These are phyloP conservation scores for Strigops habroptila DNA, from an alignment of 2,113 vertebrate genomes.

Conservation along the genomic window DNA sequence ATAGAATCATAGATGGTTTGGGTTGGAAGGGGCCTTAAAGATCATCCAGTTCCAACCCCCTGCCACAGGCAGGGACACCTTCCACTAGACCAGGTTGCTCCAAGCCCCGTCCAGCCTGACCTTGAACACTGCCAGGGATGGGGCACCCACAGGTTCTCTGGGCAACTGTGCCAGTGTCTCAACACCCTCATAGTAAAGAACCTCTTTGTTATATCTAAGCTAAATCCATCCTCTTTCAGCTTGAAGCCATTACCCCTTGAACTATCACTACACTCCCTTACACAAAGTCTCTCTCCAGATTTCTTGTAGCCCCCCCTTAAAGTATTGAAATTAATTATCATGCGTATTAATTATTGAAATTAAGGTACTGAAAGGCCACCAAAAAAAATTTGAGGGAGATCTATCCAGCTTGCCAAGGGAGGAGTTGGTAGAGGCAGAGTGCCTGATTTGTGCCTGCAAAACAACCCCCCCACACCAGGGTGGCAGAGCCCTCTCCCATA, in stretches of 20 bases:
- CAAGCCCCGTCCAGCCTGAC: not conserved
- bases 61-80: not conserved
- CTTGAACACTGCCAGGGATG: not conserved
- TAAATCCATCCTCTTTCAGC: not conserved
- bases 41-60: not conserved
- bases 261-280: not conserved
- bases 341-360: not conserved
- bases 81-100: not conserved
- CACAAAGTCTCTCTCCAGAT: not conserved
- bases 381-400: not conserved
- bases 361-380: not conserved
- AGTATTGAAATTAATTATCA: not conserved
- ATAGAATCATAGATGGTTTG: not conserved
- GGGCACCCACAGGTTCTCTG: not conserved
- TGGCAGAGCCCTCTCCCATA: not conserved
- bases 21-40: not conserved
- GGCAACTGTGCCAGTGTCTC: not conserved
- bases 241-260: not conserved
- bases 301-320: not conserved
- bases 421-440: not conserved
- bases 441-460: not conserved
- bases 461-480: not conserved
- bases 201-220: not conserved
- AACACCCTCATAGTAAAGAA: not conserved
- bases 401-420: not conserved